phyloP scores from a whole-genome alignment of 1,140 invertebrate species.

The Musca vetustissima region DNA sequence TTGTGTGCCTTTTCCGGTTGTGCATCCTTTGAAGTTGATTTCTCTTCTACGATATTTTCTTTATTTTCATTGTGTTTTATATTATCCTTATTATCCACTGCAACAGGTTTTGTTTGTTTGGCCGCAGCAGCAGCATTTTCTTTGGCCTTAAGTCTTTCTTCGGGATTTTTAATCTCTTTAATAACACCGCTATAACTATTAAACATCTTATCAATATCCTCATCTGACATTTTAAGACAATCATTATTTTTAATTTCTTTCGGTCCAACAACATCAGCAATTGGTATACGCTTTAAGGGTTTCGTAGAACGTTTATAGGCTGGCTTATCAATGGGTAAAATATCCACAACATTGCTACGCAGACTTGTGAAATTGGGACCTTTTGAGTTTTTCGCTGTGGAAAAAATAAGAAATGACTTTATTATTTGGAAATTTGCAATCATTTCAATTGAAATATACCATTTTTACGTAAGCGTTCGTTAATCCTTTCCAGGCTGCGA shows the following conservation, averaged over 20 bases:
- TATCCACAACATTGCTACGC: slow-evolving; percentile 58
- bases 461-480: slow-evolving; percentile 39
- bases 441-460: slow-evolving; percentile 31
- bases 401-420: background rate
- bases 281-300: slow-evolving; percentile 59
- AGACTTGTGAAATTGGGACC: slow-evolving; percentile 53
- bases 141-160: background rate
- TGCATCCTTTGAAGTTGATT: too few species aligned
- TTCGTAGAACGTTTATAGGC: slow-evolving; percentile 66
- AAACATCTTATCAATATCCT: slow-evolving; percentile 52
- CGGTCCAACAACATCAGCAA: slow-evolving; percentile 59
- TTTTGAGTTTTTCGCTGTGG: slow-evolving; percentile 34
- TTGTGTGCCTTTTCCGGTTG: too few species aligned
- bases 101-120: background rate
- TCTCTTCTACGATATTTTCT: too few species aligned
- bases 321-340: slow-evolving; percentile 63
- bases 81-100: background rate
- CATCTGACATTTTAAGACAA: slow-evolving; percentile 46
- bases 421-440: slow-evolving; percentile 8
- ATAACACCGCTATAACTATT: slow-evolving; percentile 48
- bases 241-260: slow-evolving; percentile 33
- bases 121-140: background rate
- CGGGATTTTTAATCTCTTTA: slow-evolving; percentile 37
- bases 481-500: slow-evolving; percentile 42
- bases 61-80: too few species aligned